phyloP scores from a whole-genome alignment of 2,888 invertebrate species.

The Malthinus seriepunctatus region DNA sequence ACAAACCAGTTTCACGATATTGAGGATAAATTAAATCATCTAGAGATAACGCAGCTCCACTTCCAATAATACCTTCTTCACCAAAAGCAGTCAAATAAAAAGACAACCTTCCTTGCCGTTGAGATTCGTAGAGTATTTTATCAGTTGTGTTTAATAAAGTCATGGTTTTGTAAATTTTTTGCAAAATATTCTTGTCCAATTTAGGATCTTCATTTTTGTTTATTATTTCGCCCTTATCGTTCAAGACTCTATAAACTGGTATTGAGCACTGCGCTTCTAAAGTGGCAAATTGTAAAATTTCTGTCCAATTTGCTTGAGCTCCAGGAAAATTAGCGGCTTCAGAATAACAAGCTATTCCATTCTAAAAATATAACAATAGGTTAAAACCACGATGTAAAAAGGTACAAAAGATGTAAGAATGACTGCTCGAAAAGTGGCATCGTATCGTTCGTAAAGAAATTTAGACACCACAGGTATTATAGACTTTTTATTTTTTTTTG shows the following conservation, averaged over 20 bases:
- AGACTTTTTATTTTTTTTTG: no score
- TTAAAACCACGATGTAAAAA: no score
- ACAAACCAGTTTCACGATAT: conserved; percentile 93
- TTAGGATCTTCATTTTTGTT: conserved; percentile 64
- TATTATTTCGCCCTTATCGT: conserved; percentile 67
- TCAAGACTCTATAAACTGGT: conserved; percentile 77
- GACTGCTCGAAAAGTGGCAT: no score
- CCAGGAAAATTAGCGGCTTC: conserved; percentile 63
- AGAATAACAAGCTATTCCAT: conserved; percentile 10
- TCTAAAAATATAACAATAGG: not conserved
- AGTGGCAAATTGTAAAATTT: conserved; percentile 62
- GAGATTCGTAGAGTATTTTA: conserved; percentile 95
- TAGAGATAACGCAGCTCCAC: conserved; percentile 83
- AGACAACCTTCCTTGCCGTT: conserved; percentile 85
- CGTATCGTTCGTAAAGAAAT: no score
- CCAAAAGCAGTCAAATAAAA: conserved; percentile 99
- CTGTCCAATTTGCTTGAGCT: conserved; percentile 63
- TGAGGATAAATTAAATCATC: conserved; percentile 93
- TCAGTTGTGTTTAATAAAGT: conserved; percentile 91
- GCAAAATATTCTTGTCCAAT: conserved; percentile 68
- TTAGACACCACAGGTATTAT: no score
- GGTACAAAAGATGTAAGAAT: no score
- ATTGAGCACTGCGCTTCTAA: conserved; percentile 62
- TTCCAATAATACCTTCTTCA: conserved; percentile 94
- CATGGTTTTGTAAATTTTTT: conserved; percentile 95